Evolutionary conservation across 2,797 vertebrate genomes (phyloP).

Genomic region (Xiphorhynchus erythropygius): DNA sequence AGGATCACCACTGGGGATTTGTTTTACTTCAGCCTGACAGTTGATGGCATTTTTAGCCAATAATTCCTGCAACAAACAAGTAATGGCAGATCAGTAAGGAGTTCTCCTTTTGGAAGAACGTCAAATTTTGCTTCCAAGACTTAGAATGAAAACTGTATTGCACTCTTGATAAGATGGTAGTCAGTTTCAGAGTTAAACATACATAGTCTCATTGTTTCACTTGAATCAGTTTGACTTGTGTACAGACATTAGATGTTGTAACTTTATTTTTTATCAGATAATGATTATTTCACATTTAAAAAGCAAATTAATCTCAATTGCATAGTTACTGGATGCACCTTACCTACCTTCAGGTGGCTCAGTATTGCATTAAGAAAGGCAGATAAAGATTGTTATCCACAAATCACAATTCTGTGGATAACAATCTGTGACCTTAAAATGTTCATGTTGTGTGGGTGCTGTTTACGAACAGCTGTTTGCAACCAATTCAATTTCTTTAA

Average conservation of each 20-base stretch:
- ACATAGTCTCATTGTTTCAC: background rate
- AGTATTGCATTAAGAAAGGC: background rate
- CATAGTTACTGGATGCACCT: background rate
- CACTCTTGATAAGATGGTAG: background rate
- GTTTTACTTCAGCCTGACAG: background rate
- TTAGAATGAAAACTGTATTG: background rate
- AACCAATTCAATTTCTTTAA: constrained; percentile 60
- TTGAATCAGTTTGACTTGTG: background rate
- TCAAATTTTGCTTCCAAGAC: background rate
- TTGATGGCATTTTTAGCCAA: background rate
- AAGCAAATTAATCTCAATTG: background rate
- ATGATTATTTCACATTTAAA: background rate
- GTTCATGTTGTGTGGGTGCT: background rate
- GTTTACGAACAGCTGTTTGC: constrained; percentile 48
- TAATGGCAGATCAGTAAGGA: background rate
- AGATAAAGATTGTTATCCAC: background rate
- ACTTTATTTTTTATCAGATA: background rate
- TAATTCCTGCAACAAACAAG: background rate
- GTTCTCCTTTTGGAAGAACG: background rate
- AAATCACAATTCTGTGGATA: background rate
- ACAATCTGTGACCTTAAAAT: constrained; percentile 44
- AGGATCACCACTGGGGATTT: background rate
- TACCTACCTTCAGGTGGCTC: background rate
- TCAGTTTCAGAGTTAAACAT: background rate
- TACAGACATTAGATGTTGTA: background rate